Conservation (phyloP, 2,113 vertebrate genomes). For the Gnathonemus longibarbis region DNA sequence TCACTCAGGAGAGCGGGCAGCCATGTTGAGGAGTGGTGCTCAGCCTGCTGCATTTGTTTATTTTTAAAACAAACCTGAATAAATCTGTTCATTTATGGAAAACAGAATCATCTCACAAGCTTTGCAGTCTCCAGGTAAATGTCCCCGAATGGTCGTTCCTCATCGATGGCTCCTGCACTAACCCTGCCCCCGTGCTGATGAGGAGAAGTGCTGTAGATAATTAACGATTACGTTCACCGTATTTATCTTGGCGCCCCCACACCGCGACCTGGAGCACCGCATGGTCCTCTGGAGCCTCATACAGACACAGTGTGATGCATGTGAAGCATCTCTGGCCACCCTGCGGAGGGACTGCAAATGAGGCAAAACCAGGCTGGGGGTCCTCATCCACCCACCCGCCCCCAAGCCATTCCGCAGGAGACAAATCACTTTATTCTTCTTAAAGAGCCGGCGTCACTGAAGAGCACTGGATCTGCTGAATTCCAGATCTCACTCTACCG, state of each 20-base stretch:
- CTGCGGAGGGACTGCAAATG: neutral
- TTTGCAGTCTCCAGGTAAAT: neutral
- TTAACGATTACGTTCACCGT: neutral
- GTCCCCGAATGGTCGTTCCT: neutral
- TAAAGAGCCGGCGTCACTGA: neutral
- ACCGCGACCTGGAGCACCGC: neutral
- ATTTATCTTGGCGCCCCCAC: neutral
- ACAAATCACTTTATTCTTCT: neutral
- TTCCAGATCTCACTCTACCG: neutral
- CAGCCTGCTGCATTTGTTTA: neutral
- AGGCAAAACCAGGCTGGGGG: neutral
- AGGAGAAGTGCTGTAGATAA: neutral
- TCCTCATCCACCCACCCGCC: neutral
- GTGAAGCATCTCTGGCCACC: neutral
- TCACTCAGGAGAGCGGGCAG: neutral
- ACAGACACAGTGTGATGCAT: neutral
- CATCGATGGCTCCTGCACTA: neutral
- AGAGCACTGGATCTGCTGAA: neutral
- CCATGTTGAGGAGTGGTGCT: neutral
- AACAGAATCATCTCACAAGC: neutral
- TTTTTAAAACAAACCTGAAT: neutral
- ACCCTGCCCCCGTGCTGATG: neutral
- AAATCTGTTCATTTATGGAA: neutral
- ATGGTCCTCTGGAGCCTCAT: neutral
- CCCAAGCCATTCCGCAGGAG: neutral